A percentile compares a stretch with the other conserved stretches of the same genome.
phyloP scores from a whole-genome alignment of 2,113 vertebrate genomes.

The Physeter macrocephalus region DNA sequence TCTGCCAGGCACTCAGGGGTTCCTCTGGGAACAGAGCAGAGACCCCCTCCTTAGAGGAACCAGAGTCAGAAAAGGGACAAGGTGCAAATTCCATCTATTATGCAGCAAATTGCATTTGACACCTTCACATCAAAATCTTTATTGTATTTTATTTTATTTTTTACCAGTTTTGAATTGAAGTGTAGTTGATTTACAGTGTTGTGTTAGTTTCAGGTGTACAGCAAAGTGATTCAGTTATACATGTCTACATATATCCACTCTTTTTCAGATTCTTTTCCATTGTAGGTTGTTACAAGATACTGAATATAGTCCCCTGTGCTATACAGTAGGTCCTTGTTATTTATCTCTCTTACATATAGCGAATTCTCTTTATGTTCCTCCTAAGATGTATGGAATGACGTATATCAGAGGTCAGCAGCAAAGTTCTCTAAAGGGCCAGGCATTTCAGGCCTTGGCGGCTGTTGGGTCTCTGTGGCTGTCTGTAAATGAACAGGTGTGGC shows the following conservation, averaged over 20 bases:
- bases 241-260: rapidly evolving
- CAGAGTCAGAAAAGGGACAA: background rate
- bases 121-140: background rate
- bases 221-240: rapidly evolving
- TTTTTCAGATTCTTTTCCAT: background rate
- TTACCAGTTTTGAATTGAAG: background rate
- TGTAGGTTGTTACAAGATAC: background rate
- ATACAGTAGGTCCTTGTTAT: background rate
- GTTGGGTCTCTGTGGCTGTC: background rate
- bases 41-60: background rate
- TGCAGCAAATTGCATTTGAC: background rate
- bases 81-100: background rate
- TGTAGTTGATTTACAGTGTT: background rate
- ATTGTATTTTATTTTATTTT: background rate
- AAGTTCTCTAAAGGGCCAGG: background rate
- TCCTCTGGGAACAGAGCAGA: background rate
- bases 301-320: background rate
- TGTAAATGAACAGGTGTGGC: background rate
- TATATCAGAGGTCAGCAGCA: no score
- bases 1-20: background rate
- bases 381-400: background rate
- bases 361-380: background rate
- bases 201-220: background rate
- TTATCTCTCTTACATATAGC: background rate
- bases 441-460: background rate